These are phyloP conservation scores for Eriocheir sinensis DNA, from an alignment of 1,140 invertebrate species.

Conservation along the genomic window DNA sequence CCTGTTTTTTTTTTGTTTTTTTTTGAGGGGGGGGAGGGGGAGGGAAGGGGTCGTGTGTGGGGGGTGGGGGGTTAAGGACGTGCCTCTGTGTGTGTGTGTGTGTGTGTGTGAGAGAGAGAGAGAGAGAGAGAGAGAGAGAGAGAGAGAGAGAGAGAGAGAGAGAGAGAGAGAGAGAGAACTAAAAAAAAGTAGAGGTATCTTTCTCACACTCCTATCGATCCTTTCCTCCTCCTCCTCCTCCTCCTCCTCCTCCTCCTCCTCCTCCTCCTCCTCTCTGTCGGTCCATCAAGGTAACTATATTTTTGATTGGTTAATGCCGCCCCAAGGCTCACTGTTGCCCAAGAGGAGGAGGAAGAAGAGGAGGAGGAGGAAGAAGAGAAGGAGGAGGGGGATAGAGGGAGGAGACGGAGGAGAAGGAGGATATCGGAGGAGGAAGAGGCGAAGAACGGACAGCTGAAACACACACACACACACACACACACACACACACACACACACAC, in stretches of 20 bases:
- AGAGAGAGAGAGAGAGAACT: slow-evolving; percentile 23
- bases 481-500: slow-evolving; percentile 5
- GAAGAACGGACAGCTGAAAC: not conserved
- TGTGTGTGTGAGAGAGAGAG: not conserved
- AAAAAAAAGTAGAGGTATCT: not conserved
- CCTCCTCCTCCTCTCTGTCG: not conserved
- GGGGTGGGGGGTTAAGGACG: not conserved
- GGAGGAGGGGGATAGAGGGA: too few relatives aligned
- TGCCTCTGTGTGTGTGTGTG: too few relatives aligned
- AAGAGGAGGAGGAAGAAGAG: not conserved
- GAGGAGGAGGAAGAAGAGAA: too few relatives aligned
- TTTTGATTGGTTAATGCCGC: not conserved
- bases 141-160: slow-evolving; percentile 22
- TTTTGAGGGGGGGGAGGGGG: too few relatives aligned
- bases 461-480: not conserved
- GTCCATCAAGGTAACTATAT: slow-evolving; percentile 39
- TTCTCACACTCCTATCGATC: not conserved
- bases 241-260: not conserved
- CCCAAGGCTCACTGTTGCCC: not conserved
- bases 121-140: slow-evolving; percentile 2
- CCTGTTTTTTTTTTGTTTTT: too few relatives aligned
- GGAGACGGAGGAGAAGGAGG: too few relatives aligned
- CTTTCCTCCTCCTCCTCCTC: not conserved
- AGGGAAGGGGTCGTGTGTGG: too few relatives aligned
- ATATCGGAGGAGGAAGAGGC: too few relatives aligned